Base-by-base conservation (phyloP, 2,113 vertebrate species). In the Microcebus lehilahytsara region DNA sequence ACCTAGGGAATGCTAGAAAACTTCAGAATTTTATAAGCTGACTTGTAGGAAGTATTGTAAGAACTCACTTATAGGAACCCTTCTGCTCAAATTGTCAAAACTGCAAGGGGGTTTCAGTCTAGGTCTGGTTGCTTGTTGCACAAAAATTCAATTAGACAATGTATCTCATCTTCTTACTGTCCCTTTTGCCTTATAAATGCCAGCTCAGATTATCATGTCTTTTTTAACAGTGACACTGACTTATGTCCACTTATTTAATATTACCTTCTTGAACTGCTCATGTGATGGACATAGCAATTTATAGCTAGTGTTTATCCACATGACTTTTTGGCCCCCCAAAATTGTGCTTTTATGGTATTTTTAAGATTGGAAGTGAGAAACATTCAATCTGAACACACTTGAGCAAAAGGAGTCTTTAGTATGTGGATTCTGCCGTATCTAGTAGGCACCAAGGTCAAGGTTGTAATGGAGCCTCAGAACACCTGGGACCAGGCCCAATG, bases 11-110 rank as follows among this genome's bases (percentile, higher is more conserved):
- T 84, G 49, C 74, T 58, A 72, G 58, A 95, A 97, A 90, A 17
- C 64, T 88, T 90, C 42, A 83, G 23, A 87, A 72, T 95, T 81
- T 83, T 34, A 22, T 80, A 89, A 77, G 79, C 62, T 94, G 3
- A 66, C 51, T 49, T 88, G 7, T 12, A 69, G n/a, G 13, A 93
- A 87, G 10, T 51, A 87, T 96, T 97, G n/a, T 75, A 88, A 87
- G 37, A 56, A 92, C 49, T 93, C 1, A 34, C 7, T 79, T 94
- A 4, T 56, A 53, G 58, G 30, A 96, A 58, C 14, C 19, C 20
- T 34, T 93, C 6, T 74, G 53, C 14, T 77, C 46, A 89, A 51
- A 66, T 64, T 64, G 25, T 64, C 11, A 64, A 64, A 64, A 64
- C 62, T 64, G 10, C 62, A 64, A 64, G 25, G 25, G 56, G 62